phyloP scores from a whole-genome alignment of 2,888 invertebrate species.

The Sthenelais limicola region DNA sequence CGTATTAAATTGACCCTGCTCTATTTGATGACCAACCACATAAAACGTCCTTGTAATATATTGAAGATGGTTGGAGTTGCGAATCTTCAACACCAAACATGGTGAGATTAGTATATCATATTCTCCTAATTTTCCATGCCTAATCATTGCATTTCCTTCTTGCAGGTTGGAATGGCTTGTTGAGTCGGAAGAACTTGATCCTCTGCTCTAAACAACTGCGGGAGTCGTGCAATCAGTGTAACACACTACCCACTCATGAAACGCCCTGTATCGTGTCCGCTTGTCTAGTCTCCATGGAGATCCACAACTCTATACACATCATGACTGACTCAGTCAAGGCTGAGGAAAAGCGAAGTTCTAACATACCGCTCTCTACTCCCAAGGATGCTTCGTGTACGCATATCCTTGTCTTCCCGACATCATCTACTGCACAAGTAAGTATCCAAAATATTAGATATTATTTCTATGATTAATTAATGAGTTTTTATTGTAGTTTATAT shows the following conservation, averaged over 20 bases:
- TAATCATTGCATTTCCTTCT: too few species aligned
- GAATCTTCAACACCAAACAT: too few species aligned
- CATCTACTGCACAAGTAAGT: constrained; percentile 68
- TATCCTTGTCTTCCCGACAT: constrained; percentile 98
- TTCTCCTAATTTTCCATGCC: too few species aligned
- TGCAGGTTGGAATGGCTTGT: constrained; percentile 92
- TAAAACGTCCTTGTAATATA: too few species aligned
- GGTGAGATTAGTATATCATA: too few species aligned
- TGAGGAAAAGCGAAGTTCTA: constrained; percentile 68
- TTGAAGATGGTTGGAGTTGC: too few species aligned
- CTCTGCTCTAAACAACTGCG: constrained; percentile 90
- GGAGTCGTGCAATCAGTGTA: constrained; percentile 92
- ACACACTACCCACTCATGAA: constrained; percentile 82
- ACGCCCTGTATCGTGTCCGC: constrained; percentile 95
- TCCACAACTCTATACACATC: constrained; percentile 84
- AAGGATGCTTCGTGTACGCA: constrained; percentile 97
- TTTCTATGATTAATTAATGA: too few species aligned
- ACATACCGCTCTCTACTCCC: constrained; percentile 85
- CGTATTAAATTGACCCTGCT: too few species aligned
- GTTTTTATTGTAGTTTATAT: too few species aligned
- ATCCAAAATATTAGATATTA: background rate
- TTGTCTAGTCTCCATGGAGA: constrained; percentile 96
- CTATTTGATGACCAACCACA: too few species aligned
- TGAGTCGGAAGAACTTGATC: constrained; percentile 91
- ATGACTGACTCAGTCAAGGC: constrained; percentile 70